phyloP scores from a whole-genome alignment of 2,888 invertebrate species.

The Leptopilina drosophilae region DNA sequence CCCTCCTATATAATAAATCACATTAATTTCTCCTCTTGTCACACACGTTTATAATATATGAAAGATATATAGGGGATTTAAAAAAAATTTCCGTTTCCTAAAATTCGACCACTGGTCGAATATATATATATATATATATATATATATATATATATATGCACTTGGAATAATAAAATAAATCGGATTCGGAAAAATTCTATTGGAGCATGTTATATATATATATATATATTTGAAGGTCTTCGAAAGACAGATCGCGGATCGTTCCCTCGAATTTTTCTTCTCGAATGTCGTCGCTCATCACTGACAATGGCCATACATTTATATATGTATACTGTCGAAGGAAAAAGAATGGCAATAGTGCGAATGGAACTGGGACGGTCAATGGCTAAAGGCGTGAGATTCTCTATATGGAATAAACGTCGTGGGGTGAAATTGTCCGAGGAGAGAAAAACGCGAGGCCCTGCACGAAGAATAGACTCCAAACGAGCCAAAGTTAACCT shows the following conservation, averaged over 20 bases:
- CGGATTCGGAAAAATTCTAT: constrained; percentile 5
- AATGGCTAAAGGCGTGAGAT: constrained; percentile 71
- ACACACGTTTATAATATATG: neutral
- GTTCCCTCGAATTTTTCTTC: constrained; percentile 45
- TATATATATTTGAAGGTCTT: neutral
- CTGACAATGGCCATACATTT: constrained; percentile 44
- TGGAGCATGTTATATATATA: neutral
- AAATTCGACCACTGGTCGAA: constrained; percentile 1
- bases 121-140: too few relatives aligned
- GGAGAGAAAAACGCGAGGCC: constrained; percentile 64
- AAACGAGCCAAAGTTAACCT: constrained; percentile 68
- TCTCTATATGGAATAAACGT: constrained; percentile 56
- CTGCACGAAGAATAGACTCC: constrained; percentile 64
- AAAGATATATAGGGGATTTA: too few relatives aligned
- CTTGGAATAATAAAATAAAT: constrained; percentile 30
- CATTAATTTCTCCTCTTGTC: too few relatives aligned
- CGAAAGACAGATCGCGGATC: constrained; percentile 17
- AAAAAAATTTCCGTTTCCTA: constrained; percentile 8
- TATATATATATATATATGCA: too few relatives aligned
- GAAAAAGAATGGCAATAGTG: constrained; percentile 65
- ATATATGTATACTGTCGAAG: constrained; percentile 65
- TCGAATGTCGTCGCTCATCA: constrained; percentile 48
- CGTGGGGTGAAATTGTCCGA: constrained; percentile 61
- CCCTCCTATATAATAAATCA: too few relatives aligned
- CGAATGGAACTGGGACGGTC: constrained; percentile 64